Conservation (phyloP, 2,113 vertebrate genomes). For the Nycticebus coucang region DNA sequence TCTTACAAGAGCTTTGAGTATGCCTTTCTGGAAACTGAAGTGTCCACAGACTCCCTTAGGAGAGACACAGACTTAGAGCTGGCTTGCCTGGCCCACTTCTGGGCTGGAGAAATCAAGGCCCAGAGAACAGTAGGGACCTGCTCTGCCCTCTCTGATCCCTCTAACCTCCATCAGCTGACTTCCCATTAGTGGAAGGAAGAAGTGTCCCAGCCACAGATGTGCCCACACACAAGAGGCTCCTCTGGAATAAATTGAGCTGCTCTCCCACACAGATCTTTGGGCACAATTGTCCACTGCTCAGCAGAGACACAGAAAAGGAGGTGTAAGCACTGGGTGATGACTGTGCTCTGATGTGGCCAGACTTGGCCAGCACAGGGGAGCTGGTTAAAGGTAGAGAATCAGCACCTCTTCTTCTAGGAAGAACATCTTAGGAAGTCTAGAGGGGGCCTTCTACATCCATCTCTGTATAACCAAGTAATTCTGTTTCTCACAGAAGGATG, state of each 20-base stretch:
- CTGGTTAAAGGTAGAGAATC: not conserved
- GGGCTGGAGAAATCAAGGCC: not conserved
- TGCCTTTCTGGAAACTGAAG: not conserved
- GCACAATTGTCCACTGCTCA: too few relatives aligned
- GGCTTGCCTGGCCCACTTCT: too few relatives aligned
- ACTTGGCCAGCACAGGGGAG: not conserved
- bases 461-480: not conserved
- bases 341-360: too few relatives aligned
- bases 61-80: not conserved
- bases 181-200: not conserved
- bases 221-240: not conserved
- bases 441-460: not conserved
- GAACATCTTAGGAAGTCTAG: not conserved
- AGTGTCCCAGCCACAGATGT: not conserved
- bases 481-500: not conserved
- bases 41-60: not conserved
- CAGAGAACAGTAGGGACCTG: not conserved
- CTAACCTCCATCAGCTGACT: not conserved
- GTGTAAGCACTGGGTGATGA: too few relatives aligned
- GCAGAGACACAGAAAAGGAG: accelerated
- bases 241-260: not conserved
- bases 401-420: not conserved
- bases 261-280: not conserved
- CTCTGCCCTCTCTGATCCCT: not conserved
- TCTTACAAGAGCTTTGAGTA: too few relatives aligned